Percentiles rank a stretch among this genome's conserved stretches.
Evolutionary conservation across 2,888 invertebrate genomes (phyloP).

Genomic region (Netelia inedita): DNA sequence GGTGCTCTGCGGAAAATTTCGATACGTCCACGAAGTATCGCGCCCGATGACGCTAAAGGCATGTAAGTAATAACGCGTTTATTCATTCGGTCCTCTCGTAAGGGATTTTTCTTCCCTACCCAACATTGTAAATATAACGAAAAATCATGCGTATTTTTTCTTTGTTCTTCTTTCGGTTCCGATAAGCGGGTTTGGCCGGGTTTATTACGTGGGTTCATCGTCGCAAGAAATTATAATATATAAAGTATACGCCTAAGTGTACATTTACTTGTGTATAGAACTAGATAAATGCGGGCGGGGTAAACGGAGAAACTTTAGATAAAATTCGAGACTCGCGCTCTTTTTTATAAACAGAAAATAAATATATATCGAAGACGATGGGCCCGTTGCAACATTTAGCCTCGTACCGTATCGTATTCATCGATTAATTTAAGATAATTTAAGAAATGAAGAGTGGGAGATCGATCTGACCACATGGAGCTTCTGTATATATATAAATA

Average conservation of each 20-base stretch:
- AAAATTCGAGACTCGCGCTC: slow-evolving; percentile 35
- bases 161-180: slow-evolving; percentile 8
- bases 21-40: slow-evolving; percentile 3
- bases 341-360: slow-evolving; percentile 9
- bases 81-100: neutral
- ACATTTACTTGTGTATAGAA: slow-evolving; percentile 50
- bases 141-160: slow-evolving; percentile 24
- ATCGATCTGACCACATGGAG: slow-evolving; percentile 23
- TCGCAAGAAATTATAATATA: slow-evolving; percentile 41
- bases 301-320: neutral
- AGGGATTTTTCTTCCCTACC: slow-evolving; percentile 2
- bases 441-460: slow-evolving; percentile 1
- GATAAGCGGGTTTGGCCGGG: neutral
- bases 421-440: slow-evolving; percentile 26
- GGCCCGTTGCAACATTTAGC: slow-evolving; percentile 10
- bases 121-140: slow-evolving; percentile 56
- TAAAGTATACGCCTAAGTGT: slow-evolving; percentile 26
- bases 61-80: neutral
- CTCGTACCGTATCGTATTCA: slow-evolving; percentile 34
- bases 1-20: slow-evolving; percentile 17
- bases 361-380: slow-evolving; percentile 3
- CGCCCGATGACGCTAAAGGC: slow-evolving; percentile 18
- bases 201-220: slow-evolving; percentile 35
- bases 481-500: slow-evolving; percentile 54
- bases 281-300: neutral